Evolutionary conservation across 1,140 invertebrate species (phyloP).

Genomic region (Dendroctonus valens): DNA sequence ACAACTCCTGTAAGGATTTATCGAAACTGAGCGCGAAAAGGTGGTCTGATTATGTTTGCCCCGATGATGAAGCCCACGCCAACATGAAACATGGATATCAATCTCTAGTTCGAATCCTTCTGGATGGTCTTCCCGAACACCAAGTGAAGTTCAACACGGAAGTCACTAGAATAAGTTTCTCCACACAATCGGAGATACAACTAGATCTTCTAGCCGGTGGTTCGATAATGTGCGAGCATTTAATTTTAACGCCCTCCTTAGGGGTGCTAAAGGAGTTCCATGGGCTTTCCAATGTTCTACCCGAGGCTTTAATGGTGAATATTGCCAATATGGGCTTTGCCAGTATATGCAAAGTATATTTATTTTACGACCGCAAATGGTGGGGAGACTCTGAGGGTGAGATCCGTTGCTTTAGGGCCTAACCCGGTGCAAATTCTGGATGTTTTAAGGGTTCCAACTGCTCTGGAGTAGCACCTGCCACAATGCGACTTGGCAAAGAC

Average conservation of each 20-base stretch:
- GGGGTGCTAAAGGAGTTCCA: slow-evolving; percentile 61
- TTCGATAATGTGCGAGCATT: slow-evolving; percentile 48
- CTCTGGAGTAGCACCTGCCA: slow-evolving; percentile 58
- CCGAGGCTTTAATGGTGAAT: slow-evolving; percentile 49
- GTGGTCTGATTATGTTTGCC: slow-evolving; percentile 59
- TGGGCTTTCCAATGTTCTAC: slow-evolving; percentile 59
- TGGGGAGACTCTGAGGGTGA: slow-evolving; percentile 55
- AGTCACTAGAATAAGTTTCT: slow-evolving; percentile 51
- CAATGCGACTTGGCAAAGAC: slow-evolving; percentile 51
- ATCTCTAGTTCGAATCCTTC: slow-evolving; percentile 54
- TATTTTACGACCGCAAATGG: slow-evolving; percentile 66
- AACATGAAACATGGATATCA: slow-evolving; percentile 60
- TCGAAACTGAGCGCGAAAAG: slow-evolving; percentile 57
- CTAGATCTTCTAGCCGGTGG: slow-evolving; percentile 35
- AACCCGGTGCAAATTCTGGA: neutral
- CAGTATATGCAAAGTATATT: slow-evolving; percentile 69
- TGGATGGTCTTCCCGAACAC: slow-evolving; percentile 49
- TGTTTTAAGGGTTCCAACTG: slow-evolving; percentile 58
- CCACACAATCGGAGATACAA: slow-evolving; percentile 26
- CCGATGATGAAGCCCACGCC: slow-evolving; percentile 58
- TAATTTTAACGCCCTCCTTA: slow-evolving; percentile 66
- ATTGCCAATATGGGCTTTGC: slow-evolving; percentile 66
- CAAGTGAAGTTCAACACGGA: slow-evolving; percentile 52
- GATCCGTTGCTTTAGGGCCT: neutral
- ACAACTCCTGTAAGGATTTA: slow-evolving; percentile 62